Percentiles rank a stretch among this genome's conserved stretches.
Conservation (phyloP, 2,888 invertebrate species). For the Cephus sareptanus region DNA sequence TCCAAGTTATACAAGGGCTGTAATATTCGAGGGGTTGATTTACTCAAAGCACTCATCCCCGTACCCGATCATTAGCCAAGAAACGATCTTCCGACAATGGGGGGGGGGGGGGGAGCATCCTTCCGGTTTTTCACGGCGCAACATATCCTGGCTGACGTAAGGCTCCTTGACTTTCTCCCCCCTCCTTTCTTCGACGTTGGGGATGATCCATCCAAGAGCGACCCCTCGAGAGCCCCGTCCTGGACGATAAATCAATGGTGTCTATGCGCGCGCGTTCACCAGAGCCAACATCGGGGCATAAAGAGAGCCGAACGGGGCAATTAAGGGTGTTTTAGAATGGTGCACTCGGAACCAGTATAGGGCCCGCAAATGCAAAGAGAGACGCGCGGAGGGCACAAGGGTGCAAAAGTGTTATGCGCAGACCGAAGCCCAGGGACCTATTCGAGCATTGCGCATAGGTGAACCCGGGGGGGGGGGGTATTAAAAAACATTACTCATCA, state of each 20-base stretch:
- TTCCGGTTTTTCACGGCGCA: conserved; percentile 38
- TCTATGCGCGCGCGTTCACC: conserved; percentile 12
- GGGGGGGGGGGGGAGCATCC: conserved; percentile 24
- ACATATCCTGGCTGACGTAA: not conserved
- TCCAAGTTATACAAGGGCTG: not conserved
- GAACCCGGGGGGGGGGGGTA: conserved; percentile 41
- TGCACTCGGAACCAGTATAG: conserved; percentile 43
- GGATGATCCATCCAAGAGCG: conserved; percentile 33
- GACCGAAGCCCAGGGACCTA: not conserved
- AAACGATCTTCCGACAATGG: conserved; percentile 17
- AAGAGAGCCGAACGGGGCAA: conserved; percentile 54
- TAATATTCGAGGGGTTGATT: not conserved
- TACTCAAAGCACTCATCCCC: not conserved
- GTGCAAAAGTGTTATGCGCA: conserved; percentile 6
- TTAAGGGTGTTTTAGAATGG: conserved; percentile 66
- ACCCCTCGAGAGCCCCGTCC: conserved; percentile 19
- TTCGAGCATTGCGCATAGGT: not conserved
- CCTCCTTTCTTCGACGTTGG: conserved; percentile 26
- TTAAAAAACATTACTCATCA: conserved; percentile 67
- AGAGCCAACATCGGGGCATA: conserved; percentile 23
- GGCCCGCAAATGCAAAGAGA: conserved; percentile 11
- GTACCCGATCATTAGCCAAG: conserved; percentile 1
- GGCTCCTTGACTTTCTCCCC: conserved; percentile 1
- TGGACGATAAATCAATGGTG: conserved; percentile 30
- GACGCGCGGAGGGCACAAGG: conserved; percentile 9